Evolutionary conservation across 1,140 invertebrate genomes (phyloP), one percentile per base, ranked within the genome.

Genomic region (Drosophila littoralis): DNA sequence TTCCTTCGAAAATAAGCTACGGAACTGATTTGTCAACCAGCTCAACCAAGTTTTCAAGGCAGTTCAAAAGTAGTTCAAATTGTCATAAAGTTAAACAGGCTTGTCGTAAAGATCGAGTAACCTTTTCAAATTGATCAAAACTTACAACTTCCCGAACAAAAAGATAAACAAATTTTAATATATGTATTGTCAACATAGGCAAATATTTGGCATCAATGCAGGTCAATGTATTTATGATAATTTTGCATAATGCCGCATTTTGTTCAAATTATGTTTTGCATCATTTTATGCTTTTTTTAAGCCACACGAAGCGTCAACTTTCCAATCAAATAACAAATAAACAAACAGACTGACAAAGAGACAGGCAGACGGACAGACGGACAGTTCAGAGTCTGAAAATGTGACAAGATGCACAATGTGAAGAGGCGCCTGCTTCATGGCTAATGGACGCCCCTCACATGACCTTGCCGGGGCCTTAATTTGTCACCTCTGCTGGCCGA

Each of bases 371-470:
- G 33, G 32, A 32, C 1, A 40, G 38, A 7, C 7, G 12, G 38
- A 54, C 10, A 63, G 57, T 60, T 46, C 42, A 60, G 17, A 63
- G 45, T 17, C 1, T 42, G 42, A 22, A 78, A 75, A 77, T 82
- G 75, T 52, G 74, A 84, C 70, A 61, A 69, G 67, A 60, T 79
- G 70, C 48, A 48, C 54, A 66, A 13, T 66, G 45, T 13, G 33
- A 35, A 42, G 28, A 55, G 65, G 51, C 48, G 57, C 64, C 48
- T 15, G 71, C 75, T 89, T 83, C 84, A 88, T 83, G 80, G 80
- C 84, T 88, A 83, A 88, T 88, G 80, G 84, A 69, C 76, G 83
- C 83, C 83, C 83, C 79, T 88, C 80, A 89, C 80, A 88, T 83
- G 83, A 88, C 83, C 83, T 88, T 88, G 83, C 54, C 32, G 75